Evolutionary conservation across 2,888 invertebrate genomes (phyloP).

Genomic region (Eupelmus urozonus): DNA sequence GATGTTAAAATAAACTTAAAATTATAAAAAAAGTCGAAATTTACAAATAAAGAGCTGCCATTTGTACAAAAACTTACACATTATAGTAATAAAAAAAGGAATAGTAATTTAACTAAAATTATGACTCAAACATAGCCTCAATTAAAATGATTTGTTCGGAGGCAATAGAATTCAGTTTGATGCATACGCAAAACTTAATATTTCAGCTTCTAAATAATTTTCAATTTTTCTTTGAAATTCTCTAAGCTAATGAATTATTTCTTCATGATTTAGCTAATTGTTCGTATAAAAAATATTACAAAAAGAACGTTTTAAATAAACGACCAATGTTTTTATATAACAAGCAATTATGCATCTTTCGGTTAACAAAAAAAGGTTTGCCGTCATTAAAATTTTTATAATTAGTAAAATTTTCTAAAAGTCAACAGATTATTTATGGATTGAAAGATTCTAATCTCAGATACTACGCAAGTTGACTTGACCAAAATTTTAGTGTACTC

Average conservation of each 20-base stretch:
- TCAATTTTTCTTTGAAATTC: neutral
- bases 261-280: neutral
- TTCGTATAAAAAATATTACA: neutral
- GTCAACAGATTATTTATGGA: neutral
- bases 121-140: conserved; percentile 41
- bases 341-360: neutral
- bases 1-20: conserved; percentile 11
- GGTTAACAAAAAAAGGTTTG: conserved; percentile 9
- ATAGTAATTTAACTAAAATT: conserved; percentile 23
- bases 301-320: neutral
- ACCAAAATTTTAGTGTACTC: conserved; percentile 15
- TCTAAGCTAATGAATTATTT: neutral
- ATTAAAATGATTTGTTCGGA: neutral
- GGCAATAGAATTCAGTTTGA: conserved; percentile 18
- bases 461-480: neutral
- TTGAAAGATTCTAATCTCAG: neutral
- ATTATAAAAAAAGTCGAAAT: conserved; percentile 19
- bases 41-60: conserved; percentile 46
- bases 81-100: neutral
- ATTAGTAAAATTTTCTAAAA: too few species aligned
- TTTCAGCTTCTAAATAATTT: neutral
- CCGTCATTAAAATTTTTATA: conserved; percentile 17
- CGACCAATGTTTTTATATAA: neutral
- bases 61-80: conserved; percentile 49
- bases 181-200: conserved; percentile 18